phyloP scores from a whole-genome alignment of 2,797 vertebrate species.

The Podargus strigoides region DNA sequence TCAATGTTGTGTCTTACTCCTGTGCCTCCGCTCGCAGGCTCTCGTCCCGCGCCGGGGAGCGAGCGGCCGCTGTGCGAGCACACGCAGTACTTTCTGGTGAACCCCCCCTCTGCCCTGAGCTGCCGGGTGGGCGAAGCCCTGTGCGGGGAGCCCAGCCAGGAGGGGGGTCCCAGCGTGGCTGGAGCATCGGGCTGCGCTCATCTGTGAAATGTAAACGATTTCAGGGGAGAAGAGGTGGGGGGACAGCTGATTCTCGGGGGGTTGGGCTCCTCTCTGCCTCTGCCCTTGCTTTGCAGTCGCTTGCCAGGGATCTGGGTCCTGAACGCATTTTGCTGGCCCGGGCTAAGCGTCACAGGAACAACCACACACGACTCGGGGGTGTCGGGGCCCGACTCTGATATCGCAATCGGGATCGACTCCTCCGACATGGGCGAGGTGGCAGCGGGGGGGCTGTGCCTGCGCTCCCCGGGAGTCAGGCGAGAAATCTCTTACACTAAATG shows the following conservation, averaged over 20 bases:
- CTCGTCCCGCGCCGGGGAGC: background rate
- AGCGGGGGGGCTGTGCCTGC: background rate
- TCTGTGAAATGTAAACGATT: background rate
- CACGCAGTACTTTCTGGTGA: background rate
- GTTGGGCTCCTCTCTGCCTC: background rate
- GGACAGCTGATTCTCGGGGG: rapidly evolving
- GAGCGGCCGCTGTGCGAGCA: background rate
- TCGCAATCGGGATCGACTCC: background rate
- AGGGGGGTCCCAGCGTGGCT: background rate
- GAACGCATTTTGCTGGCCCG: background rate
- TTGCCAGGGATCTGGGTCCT: background rate
- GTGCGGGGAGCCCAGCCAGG: background rate
- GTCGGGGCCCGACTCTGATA: background rate
- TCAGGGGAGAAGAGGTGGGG: background rate
- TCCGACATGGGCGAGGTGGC: background rate
- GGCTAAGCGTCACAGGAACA: background rate
- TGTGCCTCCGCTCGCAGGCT: background rate
- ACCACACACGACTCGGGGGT: background rate
- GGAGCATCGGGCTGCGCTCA: rapidly evolving
- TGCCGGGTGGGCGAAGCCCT: background rate
- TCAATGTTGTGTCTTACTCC: background rate
- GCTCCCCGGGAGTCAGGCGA: background rate
- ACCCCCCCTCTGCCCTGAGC: background rate
- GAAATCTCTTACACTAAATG: background rate
- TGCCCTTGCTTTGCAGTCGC: background rate